Percentiles rank a stretch among this genome's conserved stretches.
These are phyloP conservation scores for Sebastes jordani DNA, from an alignment of 2,797 vertebrate species.

Conservation along the genomic window DNA sequence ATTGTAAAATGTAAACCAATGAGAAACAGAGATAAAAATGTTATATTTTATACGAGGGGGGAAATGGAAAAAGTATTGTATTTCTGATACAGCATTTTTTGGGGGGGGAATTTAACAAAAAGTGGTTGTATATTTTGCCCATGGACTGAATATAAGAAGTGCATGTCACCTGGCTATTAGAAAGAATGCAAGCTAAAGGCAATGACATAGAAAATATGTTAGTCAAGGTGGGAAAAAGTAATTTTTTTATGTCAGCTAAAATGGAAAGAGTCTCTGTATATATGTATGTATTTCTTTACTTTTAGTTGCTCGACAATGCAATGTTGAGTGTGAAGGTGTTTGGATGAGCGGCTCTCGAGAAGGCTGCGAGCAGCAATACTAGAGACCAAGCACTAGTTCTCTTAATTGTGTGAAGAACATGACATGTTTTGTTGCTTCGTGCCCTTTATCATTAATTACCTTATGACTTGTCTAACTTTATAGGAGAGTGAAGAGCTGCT, in stretches of 20 bases:
- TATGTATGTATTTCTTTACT: not conserved
- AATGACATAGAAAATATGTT: not conserved
- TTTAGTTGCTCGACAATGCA: not conserved
- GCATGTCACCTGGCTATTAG: no score
- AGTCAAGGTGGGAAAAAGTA: not conserved
- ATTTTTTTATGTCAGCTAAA: not conserved
- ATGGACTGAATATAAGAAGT: no score
- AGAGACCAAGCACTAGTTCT: not conserved
- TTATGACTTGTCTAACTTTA: not conserved
- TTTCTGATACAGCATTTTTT: not conserved
- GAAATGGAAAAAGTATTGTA: not conserved
- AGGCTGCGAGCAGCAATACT: no score
- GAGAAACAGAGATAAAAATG: not conserved
- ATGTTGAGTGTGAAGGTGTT: no score
- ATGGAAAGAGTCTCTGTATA: not conserved
- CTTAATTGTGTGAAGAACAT: not conserved
- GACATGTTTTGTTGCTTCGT: not conserved
- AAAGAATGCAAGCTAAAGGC: no score
- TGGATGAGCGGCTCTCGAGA: no score
- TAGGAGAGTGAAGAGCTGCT: conserved; percentile 88
- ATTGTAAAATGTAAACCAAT: not conserved
- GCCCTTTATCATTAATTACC: rapidly evolving
- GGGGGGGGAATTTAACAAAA: not conserved
- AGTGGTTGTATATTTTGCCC: not conserved
- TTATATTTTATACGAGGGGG: not conserved